Conservation (phyloP, 2,888 invertebrate species). For the Horisme vitalbata region DNA sequence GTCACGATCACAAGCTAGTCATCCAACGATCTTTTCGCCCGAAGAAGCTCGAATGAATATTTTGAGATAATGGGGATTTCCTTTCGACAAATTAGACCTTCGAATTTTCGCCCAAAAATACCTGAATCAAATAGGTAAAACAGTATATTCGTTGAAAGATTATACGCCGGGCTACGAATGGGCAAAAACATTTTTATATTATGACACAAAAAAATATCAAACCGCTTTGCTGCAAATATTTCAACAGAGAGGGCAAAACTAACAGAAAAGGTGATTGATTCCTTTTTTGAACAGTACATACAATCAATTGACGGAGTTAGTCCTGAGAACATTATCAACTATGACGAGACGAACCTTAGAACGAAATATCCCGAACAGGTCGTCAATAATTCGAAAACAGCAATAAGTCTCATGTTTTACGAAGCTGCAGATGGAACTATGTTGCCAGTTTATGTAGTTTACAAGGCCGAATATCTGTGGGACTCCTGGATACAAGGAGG, state of each 20-base stretch:
- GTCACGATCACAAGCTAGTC: no score
- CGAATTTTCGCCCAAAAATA: slow-evolving; percentile 23
- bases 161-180: slow-evolving; percentile 29
- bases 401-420: slow-evolving; percentile 49
- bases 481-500: slow-evolving; percentile 52
- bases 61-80: no score
- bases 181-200: slow-evolving; percentile 16
- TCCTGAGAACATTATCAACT: not conserved
- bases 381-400: slow-evolving; percentile 42
- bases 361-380: slow-evolving; percentile 42
- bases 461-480: slow-evolving; percentile 53
- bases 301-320: not conserved
- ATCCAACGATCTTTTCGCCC: no score
- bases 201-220: not conserved
- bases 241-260: not conserved
- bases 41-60: no score
- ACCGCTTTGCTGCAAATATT: not conserved
- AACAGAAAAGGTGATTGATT: not conserved
- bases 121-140: slow-evolving; percentile 27
- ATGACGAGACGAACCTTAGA: slow-evolving; percentile 4
- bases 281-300: not conserved
- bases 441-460: slow-evolving; percentile 52
- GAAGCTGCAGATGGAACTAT: slow-evolving; percentile 38
- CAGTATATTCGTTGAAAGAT: slow-evolving; percentile 20
- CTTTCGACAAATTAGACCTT: no score